Evolutionary conservation across 92 coral and sea anemone species (phyloP).

Genomic region (Siderastrea siderea): DNA sequence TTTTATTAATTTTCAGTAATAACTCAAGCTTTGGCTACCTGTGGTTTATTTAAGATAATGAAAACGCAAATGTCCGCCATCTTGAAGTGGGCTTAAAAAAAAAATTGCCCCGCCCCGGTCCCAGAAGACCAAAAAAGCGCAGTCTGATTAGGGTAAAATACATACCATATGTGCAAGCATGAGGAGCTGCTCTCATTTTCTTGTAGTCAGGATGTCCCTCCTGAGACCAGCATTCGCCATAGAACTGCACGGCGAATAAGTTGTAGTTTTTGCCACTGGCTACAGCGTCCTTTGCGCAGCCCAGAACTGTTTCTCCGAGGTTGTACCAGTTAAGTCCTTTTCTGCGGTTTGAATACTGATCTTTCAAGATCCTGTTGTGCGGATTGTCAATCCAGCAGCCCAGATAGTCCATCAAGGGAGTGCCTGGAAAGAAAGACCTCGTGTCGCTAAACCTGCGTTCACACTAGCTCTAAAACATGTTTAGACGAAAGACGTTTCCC

Average conservation of each 20-base stretch:
- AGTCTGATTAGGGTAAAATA: not conserved
- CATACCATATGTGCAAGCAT: not conserved
- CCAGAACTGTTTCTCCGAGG: not conserved
- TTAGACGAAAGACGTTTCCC: too few species aligned
- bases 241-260: constrained; percentile 26
- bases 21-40: too few species aligned
- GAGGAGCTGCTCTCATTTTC: constrained; percentile 26
- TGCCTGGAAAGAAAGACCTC: not conserved
- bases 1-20: too few species aligned
- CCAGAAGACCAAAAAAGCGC: too few species aligned
- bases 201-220: constrained; percentile 32
- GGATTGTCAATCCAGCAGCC: constrained; percentile 57
- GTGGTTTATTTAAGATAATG: too few species aligned
- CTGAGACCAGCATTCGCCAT: constrained; percentile 28
- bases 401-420: constrained; percentile 15
- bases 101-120: too few species aligned
- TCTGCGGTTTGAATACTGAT: constrained; percentile 23
- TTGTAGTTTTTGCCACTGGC: not conserved
- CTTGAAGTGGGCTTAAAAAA: too few species aligned
- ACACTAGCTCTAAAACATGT: too few species aligned
- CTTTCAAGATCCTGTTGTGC: constrained; percentile 5
- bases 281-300: constrained; percentile 21
- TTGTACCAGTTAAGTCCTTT: constrained; percentile 24
- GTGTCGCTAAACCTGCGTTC: not conserved
- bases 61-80: too few species aligned